phyloP scores from a whole-genome alignment of 2,888 invertebrate genomes.

The Leptogaster cylindrica region DNA sequence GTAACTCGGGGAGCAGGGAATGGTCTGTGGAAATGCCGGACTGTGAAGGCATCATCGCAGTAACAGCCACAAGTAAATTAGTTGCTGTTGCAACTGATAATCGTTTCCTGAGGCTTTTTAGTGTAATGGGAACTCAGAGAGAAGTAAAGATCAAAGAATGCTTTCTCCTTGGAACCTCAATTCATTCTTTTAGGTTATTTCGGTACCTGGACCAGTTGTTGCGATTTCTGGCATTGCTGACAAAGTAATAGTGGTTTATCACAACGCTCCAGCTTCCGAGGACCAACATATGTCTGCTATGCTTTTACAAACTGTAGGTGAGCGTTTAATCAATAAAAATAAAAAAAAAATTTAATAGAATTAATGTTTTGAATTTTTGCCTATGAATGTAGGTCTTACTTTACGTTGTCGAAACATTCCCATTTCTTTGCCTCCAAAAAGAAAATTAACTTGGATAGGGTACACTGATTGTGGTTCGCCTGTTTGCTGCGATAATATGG shows the following conservation, averaged over 20 bases:
- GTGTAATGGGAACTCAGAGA: constrained; percentile 85
- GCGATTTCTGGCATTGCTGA: constrained; percentile 69
- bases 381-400: constrained; percentile 54
- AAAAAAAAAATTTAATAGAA: not conserved
- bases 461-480: constrained; percentile 84
- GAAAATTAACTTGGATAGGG: constrained; percentile 76
- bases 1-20: constrained; percentile 78
- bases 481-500: constrained; percentile 76
- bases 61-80: constrained; percentile 73
- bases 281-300: constrained; percentile 67
- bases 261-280: constrained; percentile 65
- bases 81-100: constrained; percentile 80
- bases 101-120: constrained; percentile 81
- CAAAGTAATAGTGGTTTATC: constrained; percentile 71
- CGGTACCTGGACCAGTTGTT: constrained; percentile 76
- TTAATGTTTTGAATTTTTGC: constrained; percentile 34
- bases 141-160: constrained; percentile 66
- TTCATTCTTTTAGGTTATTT: constrained; percentile 58
- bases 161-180: not conserved
- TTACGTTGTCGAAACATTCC: constrained; percentile 65
- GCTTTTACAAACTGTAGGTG: constrained; percentile 64
- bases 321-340: not conserved
- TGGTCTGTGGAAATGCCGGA: constrained; percentile 82
- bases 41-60: constrained; percentile 76
- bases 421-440: constrained; percentile 71